phyloP scores from a whole-genome alignment of 1,140 invertebrate species.

The Agraylea sexmaculata region DNA sequence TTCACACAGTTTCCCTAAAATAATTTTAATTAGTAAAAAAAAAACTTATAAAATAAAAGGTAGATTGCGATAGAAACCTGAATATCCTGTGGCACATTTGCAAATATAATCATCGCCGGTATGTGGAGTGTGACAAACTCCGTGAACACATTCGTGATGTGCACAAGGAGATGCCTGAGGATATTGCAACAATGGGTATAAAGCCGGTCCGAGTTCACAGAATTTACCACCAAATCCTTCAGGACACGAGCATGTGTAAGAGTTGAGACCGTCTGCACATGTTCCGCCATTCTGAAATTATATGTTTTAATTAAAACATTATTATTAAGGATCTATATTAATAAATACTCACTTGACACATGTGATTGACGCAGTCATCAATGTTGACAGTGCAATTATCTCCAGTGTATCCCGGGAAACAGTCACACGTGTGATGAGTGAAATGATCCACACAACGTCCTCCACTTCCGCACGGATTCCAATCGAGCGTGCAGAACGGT shows the following conservation, averaged over 20 bases:
- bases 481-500: conserved; percentile 80
- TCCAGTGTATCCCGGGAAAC: conserved; percentile 78
- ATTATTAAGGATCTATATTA: conserved; percentile 1
- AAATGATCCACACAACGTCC: conserved; percentile 79
- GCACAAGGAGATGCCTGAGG: conserved; percentile 83
- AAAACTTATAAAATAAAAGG: background rate
- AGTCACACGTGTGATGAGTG: conserved; percentile 88
- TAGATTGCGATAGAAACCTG: conserved; percentile 44
- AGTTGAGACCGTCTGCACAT: conserved; percentile 86
- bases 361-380: conserved; percentile 83
- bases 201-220: conserved; percentile 87
- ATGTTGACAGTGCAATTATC: conserved; percentile 88
- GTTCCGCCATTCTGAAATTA: conserved; percentile 72
- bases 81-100: conserved; percentile 92
- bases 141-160: conserved; percentile 94
- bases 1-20: conserved; percentile 82
- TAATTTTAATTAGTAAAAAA: conserved; percentile 5
- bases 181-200: conserved; percentile 47
- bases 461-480: conserved; percentile 87
- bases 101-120: conserved; percentile 70
- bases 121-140: conserved; percentile 82
- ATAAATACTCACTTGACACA: conserved; percentile 61
- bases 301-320: conserved; percentile 1
- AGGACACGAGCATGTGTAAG: conserved; percentile 87
- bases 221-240: conserved; percentile 86